Conservation (phyloP, 2,888 invertebrate genomes). For the Mythimna pallens region DNA sequence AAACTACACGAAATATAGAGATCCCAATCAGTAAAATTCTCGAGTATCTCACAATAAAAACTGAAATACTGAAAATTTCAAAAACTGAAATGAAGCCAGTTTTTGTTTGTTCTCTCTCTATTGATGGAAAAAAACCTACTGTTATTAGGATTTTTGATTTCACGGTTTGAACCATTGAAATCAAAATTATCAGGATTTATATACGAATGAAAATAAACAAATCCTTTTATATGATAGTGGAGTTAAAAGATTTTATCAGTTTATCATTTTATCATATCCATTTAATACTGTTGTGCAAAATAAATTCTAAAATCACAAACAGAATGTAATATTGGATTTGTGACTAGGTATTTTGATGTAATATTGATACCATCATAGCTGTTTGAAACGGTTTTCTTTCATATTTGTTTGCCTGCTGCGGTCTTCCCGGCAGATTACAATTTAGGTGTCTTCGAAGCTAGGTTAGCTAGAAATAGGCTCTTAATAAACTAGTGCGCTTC, state of each 20-base stretch:
- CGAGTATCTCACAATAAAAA: slow-evolving; percentile 24
- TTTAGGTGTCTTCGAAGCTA: too few species aligned
- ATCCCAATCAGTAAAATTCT: slow-evolving; percentile 46
- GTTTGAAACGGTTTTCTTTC: too few species aligned
- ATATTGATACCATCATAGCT: too few species aligned
- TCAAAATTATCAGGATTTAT: too few species aligned
- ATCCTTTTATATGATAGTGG: not conserved
- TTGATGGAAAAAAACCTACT: slow-evolving; percentile 8
- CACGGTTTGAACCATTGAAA: not conserved
- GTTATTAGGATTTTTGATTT: slow-evolving; percentile 31
- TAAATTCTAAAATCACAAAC: not conserved
- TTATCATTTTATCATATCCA: not conserved
- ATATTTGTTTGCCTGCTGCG: too few species aligned
- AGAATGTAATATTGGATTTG: not conserved
- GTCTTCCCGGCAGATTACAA: too few species aligned
- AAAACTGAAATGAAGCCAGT: slow-evolving; percentile 24
- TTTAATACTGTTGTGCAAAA: not conserved
- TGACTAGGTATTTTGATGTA: not conserved
- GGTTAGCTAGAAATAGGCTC: too few species aligned
- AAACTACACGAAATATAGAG: not conserved
- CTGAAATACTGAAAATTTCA: slow-evolving; percentile 15
- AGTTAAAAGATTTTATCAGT: slow-evolving; percentile 5
- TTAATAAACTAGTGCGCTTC: too few species aligned
- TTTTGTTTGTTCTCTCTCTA: slow-evolving; percentile 1
- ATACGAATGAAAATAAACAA: slow-evolving; percentile 15